Base-by-base conservation (phyloP, 2,113 vertebrate species). In the Cettia cetti region DNA sequence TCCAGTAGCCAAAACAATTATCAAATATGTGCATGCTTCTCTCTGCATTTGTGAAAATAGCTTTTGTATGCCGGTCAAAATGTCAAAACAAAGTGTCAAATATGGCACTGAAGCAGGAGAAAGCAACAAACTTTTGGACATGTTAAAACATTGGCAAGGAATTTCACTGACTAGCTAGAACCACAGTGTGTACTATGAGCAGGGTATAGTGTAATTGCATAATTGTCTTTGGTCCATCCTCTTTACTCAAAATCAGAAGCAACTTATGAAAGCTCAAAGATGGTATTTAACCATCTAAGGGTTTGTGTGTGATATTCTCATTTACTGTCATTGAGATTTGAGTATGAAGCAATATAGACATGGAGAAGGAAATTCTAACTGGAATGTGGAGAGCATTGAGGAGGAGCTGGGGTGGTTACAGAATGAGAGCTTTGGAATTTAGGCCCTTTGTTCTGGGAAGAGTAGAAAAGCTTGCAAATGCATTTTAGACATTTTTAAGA, bases 201-300 rank as follows among this genome's bases (percentile, higher is more conserved):
- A 40, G 24, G 19, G 4, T 33, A 8, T 21, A 53, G 40, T 1
- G 0, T 18, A 42, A 23, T 53, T 66, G 18, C 1, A 1, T 30
- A 39, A 42, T 68, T 71, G 39, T 20, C 17, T 83, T 86, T 86
- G 12, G 4, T 56, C 11, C 4, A 0, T 61, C 18, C 20, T 89
- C 42, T 83, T 65, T 40, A 23, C 10, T 65, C 17, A 28, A 65
- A 92, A 47, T 28, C 18, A 42, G 42, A 65, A 83, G 9, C 21
- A 63, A 17, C 3, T 86, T 64, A 30, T 53, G 27, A 72, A 78
- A 84, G 11, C 27, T 79, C 23, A 3, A 21, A 82, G 30, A n/a
- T 49, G 9, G 5, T 35, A 49, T 61, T 83, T 53, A 86, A 66
- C 12, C 16, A 77, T 31, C 26, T 11, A 40, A 74, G 12, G 15